Base-by-base conservation (phyloP, 2,113 vertebrate genomes). In the Clarias gariepinus region DNA sequence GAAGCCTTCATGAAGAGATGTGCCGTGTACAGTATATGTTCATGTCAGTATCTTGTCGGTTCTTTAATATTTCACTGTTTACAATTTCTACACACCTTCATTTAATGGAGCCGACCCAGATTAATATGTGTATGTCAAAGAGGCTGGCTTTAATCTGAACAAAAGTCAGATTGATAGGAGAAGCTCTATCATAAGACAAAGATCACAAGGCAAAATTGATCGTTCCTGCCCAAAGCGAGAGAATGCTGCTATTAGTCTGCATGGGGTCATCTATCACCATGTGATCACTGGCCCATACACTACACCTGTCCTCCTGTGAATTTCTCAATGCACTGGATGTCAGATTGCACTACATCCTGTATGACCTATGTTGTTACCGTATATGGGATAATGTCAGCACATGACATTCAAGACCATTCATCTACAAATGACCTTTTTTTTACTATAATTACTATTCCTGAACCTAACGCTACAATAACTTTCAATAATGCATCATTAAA, bases 181-280 rank as follows among this genome's bases (percentile, higher is more conserved):
- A 69, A 28, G n/a, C 16, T 57, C 6, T 1, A 69, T 83, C 64
- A 57, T 83, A 71, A 69, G 82, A 69, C 64, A 69, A 69, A 69
- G 47, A 83, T 52, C 82, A 69, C 47, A 68, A 13, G 18, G 30
- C 41, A 33, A 83, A 30, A 80, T 60, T 80, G 77, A 80, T 80
- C 4, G 16, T 69, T 19, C 64, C 52, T 69, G 63, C 16, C 63
- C 64, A 71, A 83, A 83, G 63, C 11, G 2, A 1, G 7, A 19
- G 28, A 25, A 71, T 69, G 82, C 47, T 83, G 64, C 82, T 21
- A 83, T 83, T 69, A 83, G 9, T 21, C 82, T 83, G 66, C 64
- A 69, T 30, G 19, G 52, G 47, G 82, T 69, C 53, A 69, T 69
- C 63, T 53, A 69, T 55, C 23, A 33, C 64, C 28, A 53, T 66